Conservation (phyloP, 2,888 invertebrate species). For the Lasioglossum figueresi region DNA sequence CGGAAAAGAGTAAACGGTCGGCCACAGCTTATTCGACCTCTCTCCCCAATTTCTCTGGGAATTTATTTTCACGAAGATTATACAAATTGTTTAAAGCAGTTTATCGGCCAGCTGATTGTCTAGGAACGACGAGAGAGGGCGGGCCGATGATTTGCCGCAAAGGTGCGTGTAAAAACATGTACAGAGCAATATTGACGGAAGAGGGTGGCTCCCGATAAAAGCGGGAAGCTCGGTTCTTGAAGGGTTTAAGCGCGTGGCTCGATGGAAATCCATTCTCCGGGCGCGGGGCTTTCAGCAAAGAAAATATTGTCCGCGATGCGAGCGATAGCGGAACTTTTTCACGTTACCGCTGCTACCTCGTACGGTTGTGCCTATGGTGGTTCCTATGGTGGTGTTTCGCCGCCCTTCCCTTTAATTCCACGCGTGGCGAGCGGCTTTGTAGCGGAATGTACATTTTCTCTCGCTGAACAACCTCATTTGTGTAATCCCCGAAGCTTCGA, state of each 20-base stretch:
- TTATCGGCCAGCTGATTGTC: neutral
- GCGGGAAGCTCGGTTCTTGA: constrained; percentile 61
- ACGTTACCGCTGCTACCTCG: constrained; percentile 39
- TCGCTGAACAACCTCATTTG: constrained; percentile 78
- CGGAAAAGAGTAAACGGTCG: neutral
- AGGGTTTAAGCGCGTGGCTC: constrained; percentile 66
- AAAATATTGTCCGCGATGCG: constrained; percentile 70
- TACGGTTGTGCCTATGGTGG: neutral
- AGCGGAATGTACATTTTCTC: constrained; percentile 73
- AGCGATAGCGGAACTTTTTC: constrained; percentile 65
- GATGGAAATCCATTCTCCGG: constrained; percentile 69
- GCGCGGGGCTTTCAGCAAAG: constrained; percentile 68
- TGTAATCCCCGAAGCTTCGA: constrained; percentile 79
- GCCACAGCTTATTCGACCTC: neutral
- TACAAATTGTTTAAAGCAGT: neutral
- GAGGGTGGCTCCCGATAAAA: constrained; percentile 57
- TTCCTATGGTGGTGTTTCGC: neutral
- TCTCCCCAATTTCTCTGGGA: neutral
- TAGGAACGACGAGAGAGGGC: neutral
- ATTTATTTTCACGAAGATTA: neutral
- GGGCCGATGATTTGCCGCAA: constrained; percentile 19
- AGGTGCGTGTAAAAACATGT: constrained; percentile 47
- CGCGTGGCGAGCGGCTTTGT: constrained; percentile 69
- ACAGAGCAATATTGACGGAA: constrained; percentile 50
- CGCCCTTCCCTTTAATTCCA: constrained; percentile 66